phyloP scores from a whole-genome alignment of 2,888 invertebrate species.

The Melinaea marsaeus region DNA sequence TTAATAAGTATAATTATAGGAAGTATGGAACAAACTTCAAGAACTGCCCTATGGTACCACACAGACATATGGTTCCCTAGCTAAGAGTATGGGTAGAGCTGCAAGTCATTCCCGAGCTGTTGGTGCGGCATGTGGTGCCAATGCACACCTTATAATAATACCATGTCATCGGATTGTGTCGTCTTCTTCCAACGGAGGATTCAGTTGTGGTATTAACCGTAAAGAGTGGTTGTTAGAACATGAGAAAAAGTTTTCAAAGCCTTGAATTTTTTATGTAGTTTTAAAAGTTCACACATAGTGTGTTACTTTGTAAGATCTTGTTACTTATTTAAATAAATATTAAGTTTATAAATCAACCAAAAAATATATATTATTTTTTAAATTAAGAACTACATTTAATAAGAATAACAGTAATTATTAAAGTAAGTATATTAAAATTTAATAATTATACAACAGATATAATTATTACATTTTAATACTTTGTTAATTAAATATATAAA shows the following conservation, averaged over 20 bases:
- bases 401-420: too few relatives aligned
- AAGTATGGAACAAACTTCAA: conserved; percentile 60
- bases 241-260: conserved; percentile 49
- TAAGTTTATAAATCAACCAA: too few relatives aligned
- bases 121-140: conserved; percentile 66
- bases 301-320: too few relatives aligned
- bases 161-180: conserved; percentile 68
- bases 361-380: too few relatives aligned
- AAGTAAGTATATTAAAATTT: too few relatives aligned
- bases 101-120: conserved; percentile 60
- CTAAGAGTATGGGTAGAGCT: conserved; percentile 54
- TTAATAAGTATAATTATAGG: conserved; percentile 38
- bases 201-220: conserved; percentile 71
- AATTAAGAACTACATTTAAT: too few relatives aligned
- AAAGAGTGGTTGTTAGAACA: conserved; percentile 73
- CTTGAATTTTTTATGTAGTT: background rate
- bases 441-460: too few relatives aligned
- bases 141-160: conserved; percentile 56
- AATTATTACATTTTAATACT: too few relatives aligned
- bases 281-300: too few relatives aligned
- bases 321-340: too few relatives aligned
- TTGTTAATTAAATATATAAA: too few relatives aligned
- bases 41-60: conserved; percentile 61
- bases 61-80: conserved; percentile 60
- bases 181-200: conserved; percentile 64